Evolutionary conservation across 2,113 vertebrate genomes (phyloP).

Genomic region (Antechinus stuartii): DNA sequence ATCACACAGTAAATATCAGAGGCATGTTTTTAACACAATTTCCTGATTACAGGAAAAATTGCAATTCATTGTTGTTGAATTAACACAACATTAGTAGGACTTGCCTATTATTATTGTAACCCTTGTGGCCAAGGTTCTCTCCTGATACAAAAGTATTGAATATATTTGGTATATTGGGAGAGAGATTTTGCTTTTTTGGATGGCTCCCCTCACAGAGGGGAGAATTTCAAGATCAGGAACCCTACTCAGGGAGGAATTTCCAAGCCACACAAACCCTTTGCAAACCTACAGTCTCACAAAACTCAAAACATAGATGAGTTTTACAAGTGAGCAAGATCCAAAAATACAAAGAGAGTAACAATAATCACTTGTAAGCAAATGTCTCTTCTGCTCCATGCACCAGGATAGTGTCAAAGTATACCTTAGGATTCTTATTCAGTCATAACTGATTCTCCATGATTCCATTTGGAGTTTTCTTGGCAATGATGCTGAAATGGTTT

Average conservation of each 20-base stretch:
- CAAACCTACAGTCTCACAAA: not conserved
- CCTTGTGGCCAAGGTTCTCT: not conserved
- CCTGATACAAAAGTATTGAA: not conserved
- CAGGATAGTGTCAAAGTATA: not conserved
- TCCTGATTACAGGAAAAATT: not conserved
- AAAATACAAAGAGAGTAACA: not conserved
- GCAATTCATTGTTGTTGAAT: not conserved
- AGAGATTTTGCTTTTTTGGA: not conserved
- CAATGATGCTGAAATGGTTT: not conserved
- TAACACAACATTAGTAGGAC: not conserved
- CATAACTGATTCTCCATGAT: not conserved
- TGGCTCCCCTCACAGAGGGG: not conserved
- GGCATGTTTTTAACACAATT: not conserved
- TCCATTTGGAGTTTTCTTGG: not conserved
- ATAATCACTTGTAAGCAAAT: not conserved
- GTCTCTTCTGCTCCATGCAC: not conserved
- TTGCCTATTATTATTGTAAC: not conserved
- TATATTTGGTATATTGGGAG: not conserved
- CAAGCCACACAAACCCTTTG: not conserved
- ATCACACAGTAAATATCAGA: not conserved
- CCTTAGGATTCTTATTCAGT: not conserved
- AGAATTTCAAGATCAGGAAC: not conserved
- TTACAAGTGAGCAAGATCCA: not conserved
- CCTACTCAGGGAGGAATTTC: not conserved
- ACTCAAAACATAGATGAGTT: not conserved